Conservation (phyloP, 1,140 invertebrate genomes). For the Trichomalopsis sarcophagae region DNA sequence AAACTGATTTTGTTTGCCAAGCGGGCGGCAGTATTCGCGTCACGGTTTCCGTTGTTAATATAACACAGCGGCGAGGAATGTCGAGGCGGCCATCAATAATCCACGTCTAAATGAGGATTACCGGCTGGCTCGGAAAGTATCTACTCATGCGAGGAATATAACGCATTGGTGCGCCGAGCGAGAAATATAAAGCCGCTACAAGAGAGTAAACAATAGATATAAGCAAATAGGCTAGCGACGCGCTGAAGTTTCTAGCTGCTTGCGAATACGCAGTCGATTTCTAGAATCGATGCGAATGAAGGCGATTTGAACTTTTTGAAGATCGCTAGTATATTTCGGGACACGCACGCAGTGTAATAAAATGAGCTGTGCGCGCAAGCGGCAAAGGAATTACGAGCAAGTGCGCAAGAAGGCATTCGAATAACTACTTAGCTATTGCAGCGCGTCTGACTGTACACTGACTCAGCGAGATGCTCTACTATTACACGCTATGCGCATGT, state of each 20-base stretch:
- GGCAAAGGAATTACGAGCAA: neutral
- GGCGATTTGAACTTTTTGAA: too few relatives aligned
- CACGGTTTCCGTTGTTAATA: neutral
- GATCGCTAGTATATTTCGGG: too few relatives aligned
- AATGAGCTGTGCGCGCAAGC: too few relatives aligned
- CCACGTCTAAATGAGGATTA: slow-evolving; percentile 3
- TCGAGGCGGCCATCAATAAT: neutral
- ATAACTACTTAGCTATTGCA: neutral
- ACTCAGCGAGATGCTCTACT: neutral
- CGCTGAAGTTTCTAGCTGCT: neutral
- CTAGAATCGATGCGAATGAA: too few relatives aligned
- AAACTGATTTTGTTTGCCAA: neutral
- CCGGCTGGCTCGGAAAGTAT: neutral
- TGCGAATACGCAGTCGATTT: neutral
- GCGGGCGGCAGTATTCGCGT: too few relatives aligned
- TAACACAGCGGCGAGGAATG: neutral
- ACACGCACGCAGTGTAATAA: too few relatives aligned
- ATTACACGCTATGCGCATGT: neutral
- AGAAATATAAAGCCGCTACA: neutral
- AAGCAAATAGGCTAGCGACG: neutral
- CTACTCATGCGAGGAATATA: neutral
- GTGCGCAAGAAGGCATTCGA: neutral
- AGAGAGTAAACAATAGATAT: neutral
- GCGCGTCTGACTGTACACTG: neutral
- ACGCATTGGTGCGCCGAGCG: neutral